These are phyloP conservation scores for Stenopsyche tienmushanensis DNA, from an alignment of 1,140 invertebrate species.

Conservation along the genomic window DNA sequence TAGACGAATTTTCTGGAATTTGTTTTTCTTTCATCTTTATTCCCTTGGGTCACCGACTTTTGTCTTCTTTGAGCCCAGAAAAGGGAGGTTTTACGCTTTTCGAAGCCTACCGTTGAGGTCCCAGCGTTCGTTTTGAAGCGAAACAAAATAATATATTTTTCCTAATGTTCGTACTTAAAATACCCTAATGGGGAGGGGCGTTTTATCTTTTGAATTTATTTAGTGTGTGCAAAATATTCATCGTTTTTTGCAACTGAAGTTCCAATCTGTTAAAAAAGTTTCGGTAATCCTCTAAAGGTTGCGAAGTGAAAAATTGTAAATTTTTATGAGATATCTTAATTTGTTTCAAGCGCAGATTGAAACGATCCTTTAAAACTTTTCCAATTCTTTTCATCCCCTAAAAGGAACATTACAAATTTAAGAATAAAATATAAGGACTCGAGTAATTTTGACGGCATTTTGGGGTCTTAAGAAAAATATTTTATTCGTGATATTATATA, in stretches of 20 bases:
- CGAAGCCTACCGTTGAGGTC: not conserved
- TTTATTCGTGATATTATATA: too few species aligned
- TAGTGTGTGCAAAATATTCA: too few species aligned
- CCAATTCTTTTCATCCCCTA: not conserved
- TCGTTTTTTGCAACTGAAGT: too few species aligned
- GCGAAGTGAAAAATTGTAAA: not conserved
- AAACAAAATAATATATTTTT: not conserved
- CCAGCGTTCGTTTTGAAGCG: not conserved
- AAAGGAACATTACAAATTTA: not conserved
- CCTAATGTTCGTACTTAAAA: too few species aligned
- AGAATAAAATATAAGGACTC: too few species aligned
- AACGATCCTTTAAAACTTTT: not conserved
- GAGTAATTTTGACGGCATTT: too few species aligned
- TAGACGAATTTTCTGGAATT: conserved; percentile 5
- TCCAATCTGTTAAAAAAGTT: too few species aligned
- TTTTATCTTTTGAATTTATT: too few species aligned
- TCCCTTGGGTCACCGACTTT: conserved; percentile 9
- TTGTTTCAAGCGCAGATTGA: not conserved
- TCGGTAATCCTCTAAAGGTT: not conserved
- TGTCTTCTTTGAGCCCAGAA: conserved; percentile 4
- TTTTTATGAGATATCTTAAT: not conserved
- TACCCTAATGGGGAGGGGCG: too few species aligned
- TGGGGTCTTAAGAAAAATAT: too few species aligned
- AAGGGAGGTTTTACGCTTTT: not conserved
- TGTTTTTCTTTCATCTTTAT: conserved; percentile 2